These are phyloP conservation scores for Minunthozetes semirufus DNA, from an alignment of 2,888 invertebrate species.

Conservation along the genomic window DNA sequence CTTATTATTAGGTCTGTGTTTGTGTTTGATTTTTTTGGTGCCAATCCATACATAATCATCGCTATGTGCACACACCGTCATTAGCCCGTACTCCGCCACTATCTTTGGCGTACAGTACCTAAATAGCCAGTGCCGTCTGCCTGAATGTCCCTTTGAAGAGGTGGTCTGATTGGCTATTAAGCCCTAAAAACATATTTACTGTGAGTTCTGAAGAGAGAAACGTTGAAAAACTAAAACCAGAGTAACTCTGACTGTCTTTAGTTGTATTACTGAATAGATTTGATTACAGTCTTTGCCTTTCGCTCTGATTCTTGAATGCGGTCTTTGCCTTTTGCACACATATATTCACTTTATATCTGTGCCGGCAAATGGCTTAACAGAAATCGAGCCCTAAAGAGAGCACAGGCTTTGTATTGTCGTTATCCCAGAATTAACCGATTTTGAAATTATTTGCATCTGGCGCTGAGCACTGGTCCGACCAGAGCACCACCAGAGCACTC, in stretches of 20 bases:
- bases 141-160: neutral
- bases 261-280: conserved; percentile 2
- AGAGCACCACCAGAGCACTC: neutral
- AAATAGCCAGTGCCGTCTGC: neutral
- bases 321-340: conserved; percentile 2
- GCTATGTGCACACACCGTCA: conserved; percentile 8
- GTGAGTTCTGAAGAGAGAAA: conserved; percentile 9
- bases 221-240: neutral
- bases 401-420: conserved; percentile 25
- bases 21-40: conserved; percentile 27
- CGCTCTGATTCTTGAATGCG: conserved; percentile 9
- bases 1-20: neutral
- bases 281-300: conserved; percentile 22
- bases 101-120: neutral
- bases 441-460: conserved; percentile 31
- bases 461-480: neutral
- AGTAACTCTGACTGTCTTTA: neutral
- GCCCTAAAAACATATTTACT: conserved; percentile 31
- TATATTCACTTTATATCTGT: neutral
- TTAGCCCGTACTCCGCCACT: neutral
- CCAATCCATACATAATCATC: conserved; percentile 22
- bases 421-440: conserved; percentile 7
- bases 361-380: conserved; percentile 23
- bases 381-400: neutral
- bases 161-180: conserved; percentile 14